Base-by-base conservation (phyloP, 2,797 vertebrate genomes). In the Strix occidentalis region DNA sequence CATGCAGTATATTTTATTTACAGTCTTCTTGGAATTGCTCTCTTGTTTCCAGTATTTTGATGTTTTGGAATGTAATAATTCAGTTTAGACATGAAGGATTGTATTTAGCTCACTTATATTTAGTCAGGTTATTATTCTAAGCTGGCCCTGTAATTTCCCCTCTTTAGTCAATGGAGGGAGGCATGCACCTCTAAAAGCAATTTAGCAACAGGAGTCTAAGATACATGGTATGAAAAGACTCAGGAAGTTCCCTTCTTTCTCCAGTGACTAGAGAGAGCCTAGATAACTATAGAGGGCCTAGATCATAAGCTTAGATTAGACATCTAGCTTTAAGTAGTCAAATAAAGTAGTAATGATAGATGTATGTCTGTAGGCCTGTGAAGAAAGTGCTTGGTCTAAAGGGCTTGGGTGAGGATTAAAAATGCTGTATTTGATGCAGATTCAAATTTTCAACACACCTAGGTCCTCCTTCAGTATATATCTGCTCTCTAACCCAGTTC, bases 241-340 rank as follows among this genome's bases (percentile, higher is more conserved):
- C 19, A 6, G 48, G 31, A 88, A 84, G 57, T 66, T 84, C 25
- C 18, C 21, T 80, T 60, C 18, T 45, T 25, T 60, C 61, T 82
- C 6, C 41, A 31, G 33, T 58, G 60, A 46, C 46, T 65, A 64
- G 16, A 65, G 48, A 10, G 56, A 45, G 25, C 41, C 51, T 26
- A 14, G 29, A 13, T 12, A 18, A 33, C 29, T 64, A 4, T 2
- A 75, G 53, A 25, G 21, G n/a, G 37, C 18, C n/a, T 28, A 11
- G 15, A 6, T 15, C 4, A 2, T 41, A 13, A 74, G 0, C 23
- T 68, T 24, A 16, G 24, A 10, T 43, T 5, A 16, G 26, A 35
- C 15, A 48, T 6, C 10, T 28, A 60, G 25, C 51, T 51, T 79
- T 33, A 29, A 71, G 31, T 24, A 37, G 33, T 28, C 37, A 13